These are phyloP conservation scores for Rhodeus uyekii DNA, from an alignment of 2,797 vertebrate species.

Conservation along the genomic window DNA sequence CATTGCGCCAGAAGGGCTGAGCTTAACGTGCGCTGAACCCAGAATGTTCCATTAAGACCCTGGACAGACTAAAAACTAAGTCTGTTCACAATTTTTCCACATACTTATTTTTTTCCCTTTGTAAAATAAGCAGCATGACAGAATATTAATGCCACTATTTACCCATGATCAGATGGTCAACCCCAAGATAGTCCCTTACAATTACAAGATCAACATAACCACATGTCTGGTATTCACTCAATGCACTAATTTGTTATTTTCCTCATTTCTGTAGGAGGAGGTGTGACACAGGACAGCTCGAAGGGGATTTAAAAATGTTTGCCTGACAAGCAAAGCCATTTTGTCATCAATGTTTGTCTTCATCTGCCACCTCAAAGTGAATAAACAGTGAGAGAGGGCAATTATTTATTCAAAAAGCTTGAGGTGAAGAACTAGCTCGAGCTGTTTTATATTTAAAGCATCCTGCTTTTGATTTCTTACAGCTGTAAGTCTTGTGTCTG, in stretches of 20 bases:
- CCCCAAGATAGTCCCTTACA: background rate
- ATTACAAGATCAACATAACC: background rate
- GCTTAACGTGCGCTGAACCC: background rate
- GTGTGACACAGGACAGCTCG: constrained; percentile 22
- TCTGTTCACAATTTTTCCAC: background rate
- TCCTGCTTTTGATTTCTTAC: constrained; percentile 26
- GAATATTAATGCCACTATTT: background rate
- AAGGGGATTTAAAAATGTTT: constrained; percentile 36
- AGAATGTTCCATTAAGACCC: background rate
- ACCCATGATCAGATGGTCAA: background rate
- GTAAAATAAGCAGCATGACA: background rate
- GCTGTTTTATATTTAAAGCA: constrained; percentile 29
- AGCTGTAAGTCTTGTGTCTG: background rate
- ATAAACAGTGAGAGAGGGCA: constrained; percentile 17
- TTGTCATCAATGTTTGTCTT: constrained; percentile 42
- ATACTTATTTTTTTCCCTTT: background rate
- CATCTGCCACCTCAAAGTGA: constrained; percentile 37
- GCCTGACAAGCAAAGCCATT: constrained; percentile 37
- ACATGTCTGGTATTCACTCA: background rate
- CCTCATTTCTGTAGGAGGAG: constrained; percentile 16
- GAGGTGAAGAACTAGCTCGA: constrained; percentile 7
- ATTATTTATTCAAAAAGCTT: constrained; percentile 45
- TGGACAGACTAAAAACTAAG: background rate
- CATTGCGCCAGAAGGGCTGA: background rate
- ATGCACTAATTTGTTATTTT: constrained; percentile 10